Evolutionary conservation across 2,113 vertebrate genomes (phyloP).

Genomic region (Oplegnathus fasciatus): DNA sequence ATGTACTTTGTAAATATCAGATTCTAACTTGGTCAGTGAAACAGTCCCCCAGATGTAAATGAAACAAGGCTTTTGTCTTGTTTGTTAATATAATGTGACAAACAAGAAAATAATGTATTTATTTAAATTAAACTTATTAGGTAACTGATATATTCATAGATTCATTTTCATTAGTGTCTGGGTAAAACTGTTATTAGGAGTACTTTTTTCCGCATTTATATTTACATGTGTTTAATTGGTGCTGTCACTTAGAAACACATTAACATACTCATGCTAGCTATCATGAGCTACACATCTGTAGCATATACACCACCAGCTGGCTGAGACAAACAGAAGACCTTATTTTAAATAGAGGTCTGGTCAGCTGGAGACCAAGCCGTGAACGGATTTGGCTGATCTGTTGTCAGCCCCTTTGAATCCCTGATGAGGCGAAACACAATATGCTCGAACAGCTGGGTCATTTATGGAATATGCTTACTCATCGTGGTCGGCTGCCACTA

Average conservation of each 20-base stretch:
- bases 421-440: constrained; percentile 77
- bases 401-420: constrained; percentile 67
- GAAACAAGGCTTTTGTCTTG: neutral
- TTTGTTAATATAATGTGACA: neutral
- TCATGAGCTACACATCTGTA: constrained; percentile 57
- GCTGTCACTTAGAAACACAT: constrained; percentile 22
- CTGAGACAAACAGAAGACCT: constrained; percentile 30
- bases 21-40: constrained; percentile 23
- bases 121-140: neutral
- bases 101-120: neutral
- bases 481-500: constrained; percentile 46
- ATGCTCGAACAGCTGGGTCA: constrained; percentile 76
- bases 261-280: constrained; percentile 6
- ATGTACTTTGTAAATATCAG: constrained; percentile 52
- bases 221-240: constrained; percentile 10
- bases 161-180: neutral
- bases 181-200: too few relatives aligned
- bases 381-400: constrained; percentile 66
- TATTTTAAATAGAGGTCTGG: constrained; percentile 44
- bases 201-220: neutral
- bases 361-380: constrained; percentile 61
- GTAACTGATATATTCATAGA: neutral
- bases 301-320: constrained; percentile 50
- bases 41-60: neutral
- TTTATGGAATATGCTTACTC: constrained; percentile 77